A percentile compares a stretch with the other conserved stretches of the same genome.
These are phyloP conservation scores for Onychostruthus taczanowskii DNA, from an alignment of 2,113 vertebrate genomes.

Conservation along the genomic window DNA sequence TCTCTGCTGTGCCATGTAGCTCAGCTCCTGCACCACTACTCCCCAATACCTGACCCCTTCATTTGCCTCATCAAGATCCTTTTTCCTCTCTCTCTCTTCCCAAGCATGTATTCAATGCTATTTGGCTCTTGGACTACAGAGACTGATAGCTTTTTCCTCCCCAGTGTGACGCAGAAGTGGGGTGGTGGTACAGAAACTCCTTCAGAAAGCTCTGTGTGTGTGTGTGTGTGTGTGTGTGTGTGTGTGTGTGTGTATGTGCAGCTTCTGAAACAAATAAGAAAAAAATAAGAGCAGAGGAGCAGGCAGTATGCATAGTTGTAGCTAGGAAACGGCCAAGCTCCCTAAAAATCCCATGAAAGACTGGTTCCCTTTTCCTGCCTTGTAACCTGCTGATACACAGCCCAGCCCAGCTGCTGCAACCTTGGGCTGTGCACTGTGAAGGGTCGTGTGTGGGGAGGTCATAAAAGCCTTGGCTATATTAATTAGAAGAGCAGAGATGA, in stretches of 20 bases:
- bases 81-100: background rate
- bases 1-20: background rate
- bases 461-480: background rate
- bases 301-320: background rate
- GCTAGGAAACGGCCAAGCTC: background rate
- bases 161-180: background rate
- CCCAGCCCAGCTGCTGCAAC: background rate
- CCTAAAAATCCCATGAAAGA: background rate
- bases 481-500: background rate
- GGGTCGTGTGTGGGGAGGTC: fast-evolving
- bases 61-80: background rate
- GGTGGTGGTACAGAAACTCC: background rate
- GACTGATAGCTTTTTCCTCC: fast-evolving
- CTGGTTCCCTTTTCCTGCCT: background rate
- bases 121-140: background rate
- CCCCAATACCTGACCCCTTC: fast-evolving
- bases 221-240: too few relatives aligned
- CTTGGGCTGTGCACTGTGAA: background rate
- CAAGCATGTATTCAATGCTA: background rate
- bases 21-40: background rate
- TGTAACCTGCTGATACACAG: fast-evolving
- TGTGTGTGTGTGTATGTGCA: background rate
- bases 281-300: background rate
- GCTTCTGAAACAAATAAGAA: background rate
- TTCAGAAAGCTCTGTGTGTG: background rate